Percentiles rank a stretch among this genome's conserved stretches.
These are phyloP conservation scores for Zaprionus camerounensis DNA, from an alignment of 1,140 invertebrate species.

Conservation along the genomic window DNA sequence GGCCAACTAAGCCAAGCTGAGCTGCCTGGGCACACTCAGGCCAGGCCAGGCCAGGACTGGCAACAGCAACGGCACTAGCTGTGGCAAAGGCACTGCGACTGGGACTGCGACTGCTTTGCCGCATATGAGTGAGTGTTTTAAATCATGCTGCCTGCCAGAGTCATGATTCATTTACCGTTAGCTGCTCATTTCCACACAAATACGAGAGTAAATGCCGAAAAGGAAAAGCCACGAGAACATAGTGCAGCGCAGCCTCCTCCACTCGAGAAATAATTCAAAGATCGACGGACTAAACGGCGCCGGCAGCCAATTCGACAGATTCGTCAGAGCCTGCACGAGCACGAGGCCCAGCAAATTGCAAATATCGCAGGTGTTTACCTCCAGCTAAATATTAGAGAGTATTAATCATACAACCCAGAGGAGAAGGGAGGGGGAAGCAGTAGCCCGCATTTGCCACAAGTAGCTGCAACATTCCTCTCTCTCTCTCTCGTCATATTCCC, in stretches of 20 bases:
- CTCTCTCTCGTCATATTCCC: background rate
- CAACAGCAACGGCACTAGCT: background rate
- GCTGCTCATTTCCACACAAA: constrained; percentile 83
- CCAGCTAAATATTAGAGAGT: constrained; percentile 17
- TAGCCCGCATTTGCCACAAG: background rate
- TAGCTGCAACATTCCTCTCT: constrained; percentile 35
- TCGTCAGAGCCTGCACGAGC: background rate
- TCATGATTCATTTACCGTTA: constrained; percentile 84
- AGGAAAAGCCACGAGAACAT: constrained; percentile 48
- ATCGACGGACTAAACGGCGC: constrained; percentile 62
- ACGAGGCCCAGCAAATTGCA: constrained; percentile 47
- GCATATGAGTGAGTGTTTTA: constrained; percentile 79
- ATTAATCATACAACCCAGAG: constrained; percentile 23
- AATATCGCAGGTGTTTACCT: constrained; percentile 69
- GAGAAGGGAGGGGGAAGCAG: background rate
- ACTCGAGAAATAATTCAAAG: constrained; percentile 63
- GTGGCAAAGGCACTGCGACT: background rate
- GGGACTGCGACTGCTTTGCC: background rate
- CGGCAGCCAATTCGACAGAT: constrained; percentile 36
- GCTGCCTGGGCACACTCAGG: constrained; percentile 22
- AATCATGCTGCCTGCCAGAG: constrained; percentile 83
- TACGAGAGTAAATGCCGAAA: constrained; percentile 70
- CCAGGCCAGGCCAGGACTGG: constrained; percentile 1
- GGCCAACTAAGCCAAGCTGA: constrained; percentile 12
- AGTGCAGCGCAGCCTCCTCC: constrained; percentile 18